A percentile compares a stretch with the other conserved stretches of the same genome.
Evolutionary conservation across 2,113 vertebrate genomes (phyloP).

Genomic region (Leptosomus discolor): DNA sequence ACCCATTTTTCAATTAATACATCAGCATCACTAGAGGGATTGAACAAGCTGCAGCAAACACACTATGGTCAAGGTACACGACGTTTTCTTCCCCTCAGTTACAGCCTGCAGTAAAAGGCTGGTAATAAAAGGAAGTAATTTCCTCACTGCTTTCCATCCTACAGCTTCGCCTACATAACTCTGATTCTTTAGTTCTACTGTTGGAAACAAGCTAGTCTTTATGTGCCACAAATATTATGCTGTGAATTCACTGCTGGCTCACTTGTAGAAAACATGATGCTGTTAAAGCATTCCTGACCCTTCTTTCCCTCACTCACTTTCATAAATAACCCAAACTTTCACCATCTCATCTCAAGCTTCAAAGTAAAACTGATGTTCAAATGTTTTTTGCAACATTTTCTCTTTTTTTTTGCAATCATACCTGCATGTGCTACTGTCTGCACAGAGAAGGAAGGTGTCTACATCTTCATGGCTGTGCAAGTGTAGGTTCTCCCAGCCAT

Average conservation of each 20-base stretch:
- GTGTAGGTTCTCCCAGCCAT: accelerated
- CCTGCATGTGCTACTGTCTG: accelerated
- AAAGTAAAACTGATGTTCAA: accelerated
- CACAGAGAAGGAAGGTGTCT: neutral
- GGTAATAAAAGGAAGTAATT: neutral
- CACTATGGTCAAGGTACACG: neutral
- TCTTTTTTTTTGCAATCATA: neutral
- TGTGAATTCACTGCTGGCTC: neutral
- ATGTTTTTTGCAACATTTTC: neutral
- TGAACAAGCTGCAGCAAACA: neutral
- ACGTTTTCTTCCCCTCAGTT: neutral
- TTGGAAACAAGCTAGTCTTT: neutral
- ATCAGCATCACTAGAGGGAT: neutral
- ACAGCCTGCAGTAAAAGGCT: neutral
- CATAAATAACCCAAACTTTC: neutral
- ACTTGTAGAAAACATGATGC: neutral
- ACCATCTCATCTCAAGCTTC: neutral
- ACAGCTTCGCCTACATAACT: neutral
- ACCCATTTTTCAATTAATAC: neutral
- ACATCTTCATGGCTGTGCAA: neutral
- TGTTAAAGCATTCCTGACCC: neutral
- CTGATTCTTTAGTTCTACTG: neutral
- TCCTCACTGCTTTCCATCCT: neutral
- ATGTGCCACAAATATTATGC: neutral
- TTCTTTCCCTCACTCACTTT: neutral